phyloP scores from a whole-genome alignment of 2,888 invertebrate genomes.

The Venustoraphidia nigricollis region DNA sequence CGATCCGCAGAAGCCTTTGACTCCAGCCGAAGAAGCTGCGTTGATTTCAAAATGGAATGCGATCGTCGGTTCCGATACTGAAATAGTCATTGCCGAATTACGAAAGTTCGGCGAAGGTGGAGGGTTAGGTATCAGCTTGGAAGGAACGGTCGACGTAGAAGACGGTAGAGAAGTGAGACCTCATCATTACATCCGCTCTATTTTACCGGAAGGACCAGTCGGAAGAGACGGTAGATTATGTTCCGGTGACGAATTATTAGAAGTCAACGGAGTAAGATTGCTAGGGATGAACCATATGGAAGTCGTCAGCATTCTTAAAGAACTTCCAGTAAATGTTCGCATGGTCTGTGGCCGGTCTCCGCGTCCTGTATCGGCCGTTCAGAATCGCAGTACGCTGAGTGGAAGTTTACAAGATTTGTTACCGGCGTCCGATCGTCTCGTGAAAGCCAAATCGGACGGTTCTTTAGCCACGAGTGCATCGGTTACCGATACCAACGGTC shows the following conservation, averaged over 20 bases:
- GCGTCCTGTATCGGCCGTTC: conserved; percentile 15
- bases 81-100: conserved; percentile 67
- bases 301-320: conserved; percentile 85
- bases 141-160: conserved; percentile 97
- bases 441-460: conserved; percentile 86
- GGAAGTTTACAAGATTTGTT: conserved; percentile 47
- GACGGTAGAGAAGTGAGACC: conserved; percentile 92
- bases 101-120: conserved; percentile 79
- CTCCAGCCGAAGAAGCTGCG: conserved; percentile 60
- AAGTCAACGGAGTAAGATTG: conserved; percentile 81
- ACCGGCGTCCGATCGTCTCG: conserved; percentile 51
- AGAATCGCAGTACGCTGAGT: conserved; percentile 28
- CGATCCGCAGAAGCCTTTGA: conserved; percentile 25
- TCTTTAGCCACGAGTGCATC: conserved; percentile 56
- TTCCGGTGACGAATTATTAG: conserved; percentile 89
- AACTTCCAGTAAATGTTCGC: conserved; percentile 75
- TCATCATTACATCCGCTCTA: conserved; percentile 96
- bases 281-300: conserved; percentile 88
- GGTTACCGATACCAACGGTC: conserved; percentile 37
- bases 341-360: conserved; percentile 70
- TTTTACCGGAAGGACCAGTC: conserved; percentile 94
- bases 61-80: conserved; percentile 60
- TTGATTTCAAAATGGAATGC: conserved; percentile 72
- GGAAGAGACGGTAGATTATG: conserved; percentile 77
- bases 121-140: conserved; percentile 91